Evolutionary conservation across 2,888 invertebrate species (phyloP).

Genomic region (Chironomus tentans): DNA sequence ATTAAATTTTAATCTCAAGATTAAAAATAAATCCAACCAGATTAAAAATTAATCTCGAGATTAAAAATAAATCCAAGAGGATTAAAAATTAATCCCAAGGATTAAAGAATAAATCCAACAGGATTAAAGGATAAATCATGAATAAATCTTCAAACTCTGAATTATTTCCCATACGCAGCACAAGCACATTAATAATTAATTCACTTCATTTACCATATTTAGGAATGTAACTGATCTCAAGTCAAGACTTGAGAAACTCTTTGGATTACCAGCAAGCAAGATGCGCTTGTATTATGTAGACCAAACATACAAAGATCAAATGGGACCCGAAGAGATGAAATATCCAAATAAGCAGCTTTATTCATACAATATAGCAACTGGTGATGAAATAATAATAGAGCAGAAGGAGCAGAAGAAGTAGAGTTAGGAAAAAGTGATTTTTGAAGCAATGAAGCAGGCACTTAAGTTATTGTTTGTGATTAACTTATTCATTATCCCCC

Average conservation of each 20-base stretch:
- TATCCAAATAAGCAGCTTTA: constrained; percentile 83
- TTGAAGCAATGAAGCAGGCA: not conserved
- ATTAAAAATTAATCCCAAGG: no score
- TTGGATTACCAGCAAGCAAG: constrained; percentile 71
- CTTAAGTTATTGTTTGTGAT: not conserved
- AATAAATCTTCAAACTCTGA: no score
- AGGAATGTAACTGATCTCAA: constrained; percentile 76
- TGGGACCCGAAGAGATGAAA: constrained; percentile 83
- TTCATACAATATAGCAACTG: constrained; percentile 80
- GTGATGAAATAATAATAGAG: constrained; percentile 85
- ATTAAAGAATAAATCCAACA: not conserved
- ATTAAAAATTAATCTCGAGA: no score
- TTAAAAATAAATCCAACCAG: not conserved
- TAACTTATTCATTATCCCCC: not conserved
- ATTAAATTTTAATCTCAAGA: no score
- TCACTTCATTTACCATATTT: constrained; percentile 33
- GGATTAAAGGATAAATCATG: no score
- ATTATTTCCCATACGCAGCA: no score
- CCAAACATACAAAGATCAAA: constrained; percentile 59
- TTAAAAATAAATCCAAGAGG: no score
- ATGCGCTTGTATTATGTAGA: constrained; percentile 87
- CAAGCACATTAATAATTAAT: not conserved
- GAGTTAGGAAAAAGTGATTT: not conserved
- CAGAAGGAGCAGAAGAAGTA: constrained; percentile 47
- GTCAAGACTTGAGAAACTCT: constrained; percentile 65